phyloP scores from a whole-genome alignment of 1,140 invertebrate genomes.

The Chymomyza costata region DNA sequence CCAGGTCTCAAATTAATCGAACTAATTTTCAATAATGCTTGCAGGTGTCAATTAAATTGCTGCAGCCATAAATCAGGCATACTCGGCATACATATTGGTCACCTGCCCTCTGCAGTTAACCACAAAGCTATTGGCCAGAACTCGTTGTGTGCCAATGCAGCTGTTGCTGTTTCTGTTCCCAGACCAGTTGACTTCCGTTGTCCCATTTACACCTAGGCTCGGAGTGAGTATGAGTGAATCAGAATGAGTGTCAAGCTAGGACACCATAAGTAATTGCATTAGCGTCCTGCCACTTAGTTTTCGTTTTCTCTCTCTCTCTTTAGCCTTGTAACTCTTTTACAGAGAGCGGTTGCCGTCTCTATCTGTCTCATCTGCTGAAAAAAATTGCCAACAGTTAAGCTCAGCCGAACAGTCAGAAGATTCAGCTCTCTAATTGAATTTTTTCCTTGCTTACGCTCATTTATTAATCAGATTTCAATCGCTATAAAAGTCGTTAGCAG shows the following conservation, averaged over 20 bases:
- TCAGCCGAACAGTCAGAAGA: slow-evolving; percentile 15
- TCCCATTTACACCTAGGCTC: too few species aligned
- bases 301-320: too few species aligned
- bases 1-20: too few species aligned
- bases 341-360: too few species aligned
- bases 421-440: slow-evolving; percentile 57
- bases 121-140: slow-evolving; percentile 37
- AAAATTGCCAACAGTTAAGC: slow-evolving; percentile 58
- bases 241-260: too few species aligned
- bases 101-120: slow-evolving; percentile 32
- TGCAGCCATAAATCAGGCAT: slow-evolving; percentile 60
- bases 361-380: too few species aligned
- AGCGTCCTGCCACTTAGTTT: too few species aligned
- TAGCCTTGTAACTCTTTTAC: too few species aligned
- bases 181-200: slow-evolving; percentile 32
- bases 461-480: slow-evolving; percentile 72
- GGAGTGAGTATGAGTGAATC: too few species aligned
- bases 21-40: too few species aligned
- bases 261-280: too few species aligned
- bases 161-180: slow-evolving; percentile 16
- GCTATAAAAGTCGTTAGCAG: slow-evolving; percentile 33
- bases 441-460: slow-evolving; percentile 45
- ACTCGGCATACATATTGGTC: too few species aligned
- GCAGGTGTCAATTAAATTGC: slow-evolving; percentile 38
- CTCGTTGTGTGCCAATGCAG: slow-evolving; percentile 57